A percentile compares a stretch with the other conserved stretches of the same genome.
Evolutionary conservation across 2,888 invertebrate species (phyloP).

Genomic region (Rhagonycha fulva): DNA sequence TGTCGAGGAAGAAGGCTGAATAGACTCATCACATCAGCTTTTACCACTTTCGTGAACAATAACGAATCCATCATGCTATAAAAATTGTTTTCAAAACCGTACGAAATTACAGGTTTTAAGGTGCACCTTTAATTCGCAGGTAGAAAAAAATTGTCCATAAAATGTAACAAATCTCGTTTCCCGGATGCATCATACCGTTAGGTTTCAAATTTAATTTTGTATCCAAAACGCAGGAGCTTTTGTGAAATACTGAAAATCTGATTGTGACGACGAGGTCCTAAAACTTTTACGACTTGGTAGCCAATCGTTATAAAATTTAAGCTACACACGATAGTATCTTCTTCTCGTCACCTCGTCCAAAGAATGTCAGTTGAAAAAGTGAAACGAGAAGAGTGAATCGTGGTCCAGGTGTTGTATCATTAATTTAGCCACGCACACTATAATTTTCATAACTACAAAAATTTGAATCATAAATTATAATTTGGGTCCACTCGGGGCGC

Average conservation of each 20-base stretch:
- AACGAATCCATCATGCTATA: conserved; percentile 9
- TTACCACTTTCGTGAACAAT: conserved; percentile 10
- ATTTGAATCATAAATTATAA: conserved; percentile 35
- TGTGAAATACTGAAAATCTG: not conserved
- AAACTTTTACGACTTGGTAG: not conserved
- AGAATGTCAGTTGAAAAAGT: not conserved
- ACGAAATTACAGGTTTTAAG: conserved; percentile 10
- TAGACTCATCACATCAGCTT: not conserved
- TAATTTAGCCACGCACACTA: conserved; percentile 25
- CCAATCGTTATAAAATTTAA: not conserved
- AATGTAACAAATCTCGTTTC: conserved; percentile 6
- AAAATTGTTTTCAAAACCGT: conserved; percentile 2
- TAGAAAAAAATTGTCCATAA: conserved; percentile 13
- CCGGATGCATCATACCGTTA: conserved; percentile 19
- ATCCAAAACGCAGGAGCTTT: not conserved
- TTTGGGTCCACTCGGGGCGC: conserved; percentile 26
- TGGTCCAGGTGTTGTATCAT: conserved; percentile 13
- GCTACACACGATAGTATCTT: not conserved
- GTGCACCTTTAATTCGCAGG: conserved; percentile 20
- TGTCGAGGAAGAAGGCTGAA: not conserved
- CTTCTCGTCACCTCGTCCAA: not conserved
- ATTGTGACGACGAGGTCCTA: not conserved
- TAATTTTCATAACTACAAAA: conserved; percentile 36
- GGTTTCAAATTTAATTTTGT: not conserved
- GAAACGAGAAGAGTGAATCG: not conserved